phyloP scores from a whole-genome alignment of 2,797 vertebrate genomes.

The Oceanodroma leucorhoa region DNA sequence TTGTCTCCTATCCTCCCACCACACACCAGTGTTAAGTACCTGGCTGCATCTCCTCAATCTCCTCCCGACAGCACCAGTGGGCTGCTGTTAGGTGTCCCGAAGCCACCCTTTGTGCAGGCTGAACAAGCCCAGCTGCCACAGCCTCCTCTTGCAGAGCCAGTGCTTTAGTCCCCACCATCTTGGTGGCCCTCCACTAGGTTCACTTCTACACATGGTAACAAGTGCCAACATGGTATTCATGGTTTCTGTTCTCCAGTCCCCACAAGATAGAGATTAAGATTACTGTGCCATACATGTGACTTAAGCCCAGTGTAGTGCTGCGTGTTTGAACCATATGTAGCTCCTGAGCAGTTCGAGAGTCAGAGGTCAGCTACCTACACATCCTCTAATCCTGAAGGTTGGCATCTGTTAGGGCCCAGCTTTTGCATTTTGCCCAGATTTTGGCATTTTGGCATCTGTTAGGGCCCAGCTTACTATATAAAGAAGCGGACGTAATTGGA shows the following conservation, averaged over 20 bases:
- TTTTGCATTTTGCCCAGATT: no score
- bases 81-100: not conserved
- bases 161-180: not conserved
- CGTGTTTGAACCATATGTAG: not conserved
- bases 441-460: no score
- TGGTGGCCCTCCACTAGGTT: not conserved
- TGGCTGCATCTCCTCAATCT: not conserved
- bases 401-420: not conserved
- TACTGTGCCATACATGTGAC: not conserved
- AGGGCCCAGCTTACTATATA: slow-evolving; percentile 26
- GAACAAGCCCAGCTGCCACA: not conserved
- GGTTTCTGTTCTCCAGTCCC: not conserved
- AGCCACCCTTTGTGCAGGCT: not conserved
- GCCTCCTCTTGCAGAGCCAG: not conserved
- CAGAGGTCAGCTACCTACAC: slow-evolving; percentile 28
- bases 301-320: not conserved
- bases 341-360: not conserved
- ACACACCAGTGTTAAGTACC: not conserved
- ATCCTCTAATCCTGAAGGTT: slow-evolving; percentile 35
- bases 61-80: accelerated
- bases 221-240: not conserved
- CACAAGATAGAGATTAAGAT: not conserved
- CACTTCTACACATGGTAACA: not conserved
- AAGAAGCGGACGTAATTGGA: not conserved
- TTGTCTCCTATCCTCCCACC: not conserved